Conservation (phyloP, 1,140 invertebrate species). For the Bemisia tabaci region DNA sequence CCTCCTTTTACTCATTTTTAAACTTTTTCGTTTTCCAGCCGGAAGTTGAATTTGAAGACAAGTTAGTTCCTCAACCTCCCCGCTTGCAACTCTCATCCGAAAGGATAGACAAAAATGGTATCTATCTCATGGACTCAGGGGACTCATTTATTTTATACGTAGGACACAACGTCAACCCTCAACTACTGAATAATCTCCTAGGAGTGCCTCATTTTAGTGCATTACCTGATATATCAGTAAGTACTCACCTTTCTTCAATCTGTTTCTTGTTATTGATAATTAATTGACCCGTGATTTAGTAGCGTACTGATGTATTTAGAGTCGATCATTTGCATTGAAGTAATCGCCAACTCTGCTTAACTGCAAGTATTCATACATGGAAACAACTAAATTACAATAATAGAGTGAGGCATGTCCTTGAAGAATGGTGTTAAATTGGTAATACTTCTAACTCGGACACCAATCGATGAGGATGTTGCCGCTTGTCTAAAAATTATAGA, state of each 20-base stretch:
- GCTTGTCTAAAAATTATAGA: too few species aligned
- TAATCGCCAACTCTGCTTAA: too few species aligned
- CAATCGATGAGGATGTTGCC: too few species aligned
- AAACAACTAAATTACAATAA: too few species aligned
- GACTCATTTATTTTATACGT: conserved; percentile 75
- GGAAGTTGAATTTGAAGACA: conserved; percentile 22
- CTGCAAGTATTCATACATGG: too few species aligned
- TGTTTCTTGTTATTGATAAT: conserved; percentile 7
- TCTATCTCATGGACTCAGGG: conserved; percentile 82
- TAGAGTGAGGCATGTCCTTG: too few species aligned
- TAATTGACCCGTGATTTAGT: too few species aligned
- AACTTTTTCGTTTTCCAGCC: conserved; percentile 24
- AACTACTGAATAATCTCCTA: conserved; percentile 60
- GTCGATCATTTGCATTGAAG: too few species aligned
- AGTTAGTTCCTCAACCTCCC: conserved; percentile 30
- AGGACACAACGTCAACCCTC: conserved; percentile 59
- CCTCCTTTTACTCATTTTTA: conserved; percentile 5
- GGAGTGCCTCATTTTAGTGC: conserved; percentile 44
- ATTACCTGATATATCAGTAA: conserved; percentile 51
- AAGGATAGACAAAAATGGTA: conserved; percentile 69
- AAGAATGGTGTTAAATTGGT: too few species aligned
- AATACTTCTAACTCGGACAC: too few species aligned
- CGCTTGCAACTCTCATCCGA: conserved; percentile 48
- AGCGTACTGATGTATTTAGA: too few species aligned
- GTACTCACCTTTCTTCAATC: conserved; percentile 24